These are phyloP conservation scores for Spheniscus mendiculus DNA, from an alignment of 2,113 vertebrate species.

Conservation along the genomic window DNA sequence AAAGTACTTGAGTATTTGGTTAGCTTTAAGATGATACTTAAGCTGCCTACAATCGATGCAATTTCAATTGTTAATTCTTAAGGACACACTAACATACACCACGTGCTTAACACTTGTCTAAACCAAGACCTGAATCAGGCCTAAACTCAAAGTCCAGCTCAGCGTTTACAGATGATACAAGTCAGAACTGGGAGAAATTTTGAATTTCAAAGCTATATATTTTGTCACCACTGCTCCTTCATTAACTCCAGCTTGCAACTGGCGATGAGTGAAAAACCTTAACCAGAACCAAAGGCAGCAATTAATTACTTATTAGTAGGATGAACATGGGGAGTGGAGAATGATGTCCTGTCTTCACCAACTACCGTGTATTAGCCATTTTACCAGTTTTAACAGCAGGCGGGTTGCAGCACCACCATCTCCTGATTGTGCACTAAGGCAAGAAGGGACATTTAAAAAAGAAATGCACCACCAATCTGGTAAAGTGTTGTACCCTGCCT, in stretches of 20 bases:
- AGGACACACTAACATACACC: not conserved
- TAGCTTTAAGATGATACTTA: not conserved
- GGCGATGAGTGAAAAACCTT: not conserved
- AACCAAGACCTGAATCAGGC: not conserved
- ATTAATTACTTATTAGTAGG: not conserved
- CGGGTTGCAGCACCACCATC: not conserved
- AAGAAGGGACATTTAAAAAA: not conserved
- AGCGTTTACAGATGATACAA: accelerated
- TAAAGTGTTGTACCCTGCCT: not conserved
- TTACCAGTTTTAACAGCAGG: not conserved
- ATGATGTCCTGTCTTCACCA: not conserved
- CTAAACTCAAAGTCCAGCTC: not conserved
- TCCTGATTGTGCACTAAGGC: not conserved
- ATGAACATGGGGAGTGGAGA: accelerated
- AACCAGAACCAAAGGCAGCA: not conserved
- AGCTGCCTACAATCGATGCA: accelerated
- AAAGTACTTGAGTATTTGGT: not conserved
- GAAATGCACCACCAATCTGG: not conserved
- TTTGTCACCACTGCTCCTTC: not conserved
- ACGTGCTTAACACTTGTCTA: not conserved
- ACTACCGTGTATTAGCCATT: not conserved
- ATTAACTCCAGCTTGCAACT: not conserved
- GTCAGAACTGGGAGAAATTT: not conserved
- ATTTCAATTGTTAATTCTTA: not conserved
- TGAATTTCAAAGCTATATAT: not conserved